Conservation (phyloP, 64 coral and sea anemone genomes). For the Montipora cactus region DNA sequence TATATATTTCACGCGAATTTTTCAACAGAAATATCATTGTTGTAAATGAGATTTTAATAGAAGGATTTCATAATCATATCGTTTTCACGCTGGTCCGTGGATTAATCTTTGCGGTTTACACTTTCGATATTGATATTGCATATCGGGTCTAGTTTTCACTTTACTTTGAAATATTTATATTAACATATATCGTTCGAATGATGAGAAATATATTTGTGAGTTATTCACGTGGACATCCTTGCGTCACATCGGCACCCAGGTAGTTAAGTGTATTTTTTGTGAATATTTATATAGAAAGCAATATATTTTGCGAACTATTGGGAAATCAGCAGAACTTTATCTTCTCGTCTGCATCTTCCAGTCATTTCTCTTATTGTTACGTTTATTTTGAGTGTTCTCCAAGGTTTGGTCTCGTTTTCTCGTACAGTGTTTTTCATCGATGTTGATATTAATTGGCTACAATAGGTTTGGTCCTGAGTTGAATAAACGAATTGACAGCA, state of each 20-base stretch:
- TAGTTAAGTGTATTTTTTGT: neutral
- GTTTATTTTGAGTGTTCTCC: no score
- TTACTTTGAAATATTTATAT: slow-evolving; percentile 30
- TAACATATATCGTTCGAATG: slow-evolving; percentile 21
- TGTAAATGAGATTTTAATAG: slow-evolving; percentile 3
- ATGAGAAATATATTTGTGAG: neutral
- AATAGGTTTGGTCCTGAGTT: neutral
- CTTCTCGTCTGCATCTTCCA: no score
- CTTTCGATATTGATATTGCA: slow-evolving; percentile 13
- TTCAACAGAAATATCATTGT: slow-evolving; percentile 10
- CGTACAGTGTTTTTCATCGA: no score
- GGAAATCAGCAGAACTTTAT: neutral
- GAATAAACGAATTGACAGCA: neutral
- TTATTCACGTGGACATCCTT: neutral
- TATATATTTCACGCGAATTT: neutral
- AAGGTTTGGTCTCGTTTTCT: no score
- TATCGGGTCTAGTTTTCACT: slow-evolving; percentile 2
- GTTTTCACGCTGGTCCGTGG: slow-evolving; percentile 19
- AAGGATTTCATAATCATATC: neutral
- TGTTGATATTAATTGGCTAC: neutral
- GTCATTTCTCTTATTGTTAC: no score
- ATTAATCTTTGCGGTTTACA: neutral
- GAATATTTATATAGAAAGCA: neutral
- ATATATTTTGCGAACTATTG: neutral
- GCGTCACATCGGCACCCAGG: neutral